Base-by-base conservation (phyloP, 2,797 vertebrate genomes). In the Rhinatrema bivittatum region DNA sequence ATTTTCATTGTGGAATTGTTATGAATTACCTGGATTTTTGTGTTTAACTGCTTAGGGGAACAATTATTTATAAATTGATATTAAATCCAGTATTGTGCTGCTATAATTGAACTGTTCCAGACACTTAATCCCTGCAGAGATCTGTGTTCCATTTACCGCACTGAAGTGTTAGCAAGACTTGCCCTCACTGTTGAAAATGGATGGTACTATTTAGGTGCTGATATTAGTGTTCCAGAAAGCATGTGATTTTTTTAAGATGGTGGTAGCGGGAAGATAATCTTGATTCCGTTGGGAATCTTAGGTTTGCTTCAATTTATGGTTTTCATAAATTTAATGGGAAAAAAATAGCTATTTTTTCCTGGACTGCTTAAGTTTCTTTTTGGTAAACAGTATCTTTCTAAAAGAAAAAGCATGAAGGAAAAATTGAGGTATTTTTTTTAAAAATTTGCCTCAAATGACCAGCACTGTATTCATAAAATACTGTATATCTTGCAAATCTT, bases 251-350 rank as follows among this genome's bases (percentile, higher is more conserved):
- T 67, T 73, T 75, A 72, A 70, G 73, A 76, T 75, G 79, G 81
- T 76, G 78, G 72, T 82, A 76, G 82, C 73, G 75, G 84, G 78
- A 84, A 87, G 82, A 81, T 83, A 72, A 87, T 84, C 79, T 84
- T 82, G 83, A 86, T 86, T 85, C 84, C 79, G 68, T 84, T 87
- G 74, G 72, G 75, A 82, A 87, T 87, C 81, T 87, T 82, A 74
- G 75, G 70, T 82, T 79, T 76, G 69, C 68, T 72, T 77, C 69
- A 78, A 67, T 76, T 79, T 78, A 70, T 79, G 74, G 69, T 79
- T 83, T 83, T 86, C 81, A 78, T 84, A 85, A 81, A 84, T 79
- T 64, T 81, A 83, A 72, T 80, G 79, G 74, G 69, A 74, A 82
- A 80, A 80, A 15, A n/a, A 10, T 8, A 16, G 11, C 13, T 79